Percentiles rank a stretch among this genome's conserved stretches.
Evolutionary conservation across 2,888 invertebrate species (phyloP).

Genomic region (Polylopha cassiicola): DNA sequence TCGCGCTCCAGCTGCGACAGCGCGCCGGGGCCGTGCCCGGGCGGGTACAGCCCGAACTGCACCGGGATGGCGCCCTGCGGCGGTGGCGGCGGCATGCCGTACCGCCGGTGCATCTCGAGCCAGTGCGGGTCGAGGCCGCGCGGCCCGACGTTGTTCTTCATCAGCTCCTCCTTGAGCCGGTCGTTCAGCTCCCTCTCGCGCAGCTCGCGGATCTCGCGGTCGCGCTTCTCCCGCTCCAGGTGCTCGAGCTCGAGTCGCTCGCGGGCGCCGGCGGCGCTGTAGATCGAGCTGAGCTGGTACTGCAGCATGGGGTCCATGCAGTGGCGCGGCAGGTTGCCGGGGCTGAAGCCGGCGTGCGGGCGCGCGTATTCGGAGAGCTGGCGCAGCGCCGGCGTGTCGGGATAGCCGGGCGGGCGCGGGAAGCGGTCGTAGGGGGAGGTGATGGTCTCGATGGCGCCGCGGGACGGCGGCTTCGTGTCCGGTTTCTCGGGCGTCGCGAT

Average conservation of each 20-base stretch:
- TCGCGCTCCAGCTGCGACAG: constrained; percentile 92
- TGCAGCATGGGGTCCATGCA: constrained; percentile 91
- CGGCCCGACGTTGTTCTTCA: constrained; percentile 83
- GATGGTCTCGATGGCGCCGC: constrained; percentile 84
- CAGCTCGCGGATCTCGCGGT: constrained; percentile 86
- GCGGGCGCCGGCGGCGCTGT: constrained; percentile 82
- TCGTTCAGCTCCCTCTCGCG: constrained; percentile 89
- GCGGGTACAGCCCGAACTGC: constrained; percentile 85
- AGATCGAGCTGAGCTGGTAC: constrained; percentile 87
- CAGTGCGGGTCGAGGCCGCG: constrained; percentile 86
- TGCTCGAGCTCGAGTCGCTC: constrained; percentile 81
- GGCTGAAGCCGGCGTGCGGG: constrained; percentile 93
- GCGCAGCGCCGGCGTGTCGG: constrained; percentile 94
- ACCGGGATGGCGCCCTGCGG: constrained; percentile 82
- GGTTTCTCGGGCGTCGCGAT: constrained; percentile 89
- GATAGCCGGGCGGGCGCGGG: constrained; percentile 80
- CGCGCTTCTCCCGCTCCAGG: constrained; percentile 82
- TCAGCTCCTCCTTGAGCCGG: constrained; percentile 91
- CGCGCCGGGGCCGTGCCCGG: constrained; percentile 81
- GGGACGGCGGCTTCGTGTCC: constrained; percentile 87
- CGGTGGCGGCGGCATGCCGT: constrained; percentile 80
- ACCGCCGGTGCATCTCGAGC: constrained; percentile 93
- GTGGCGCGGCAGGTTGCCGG: constrained; percentile 78
- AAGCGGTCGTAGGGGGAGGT: constrained; percentile 87
- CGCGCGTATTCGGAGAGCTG: constrained; percentile 95